Conservation (phyloP, 1,140 invertebrate genomes). For the Ceratina calcarata region DNA sequence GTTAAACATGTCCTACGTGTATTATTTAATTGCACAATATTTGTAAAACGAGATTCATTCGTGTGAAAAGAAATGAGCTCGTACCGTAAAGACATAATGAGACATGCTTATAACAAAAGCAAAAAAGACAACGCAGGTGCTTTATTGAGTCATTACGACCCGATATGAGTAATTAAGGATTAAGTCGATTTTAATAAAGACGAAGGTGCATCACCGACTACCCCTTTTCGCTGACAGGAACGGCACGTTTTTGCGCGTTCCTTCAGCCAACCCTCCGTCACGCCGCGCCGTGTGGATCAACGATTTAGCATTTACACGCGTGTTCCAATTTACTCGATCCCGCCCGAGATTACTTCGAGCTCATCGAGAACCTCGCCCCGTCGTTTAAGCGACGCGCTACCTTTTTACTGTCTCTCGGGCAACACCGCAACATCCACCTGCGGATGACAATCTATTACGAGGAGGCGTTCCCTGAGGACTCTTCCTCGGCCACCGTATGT, state of each 20-base stretch:
- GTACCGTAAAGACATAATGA: no score
- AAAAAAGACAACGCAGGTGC: no score
- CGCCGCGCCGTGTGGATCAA: no score
- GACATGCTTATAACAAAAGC: no score
- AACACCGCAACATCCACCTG: slow-evolving; percentile 41
- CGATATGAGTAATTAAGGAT: background rate
- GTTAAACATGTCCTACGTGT: no score
- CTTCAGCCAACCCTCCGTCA: background rate
- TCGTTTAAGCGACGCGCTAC: slow-evolving; percentile 27
- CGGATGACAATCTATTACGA: slow-evolving; percentile 60
- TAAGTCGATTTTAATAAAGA: background rate
- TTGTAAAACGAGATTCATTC: no score
- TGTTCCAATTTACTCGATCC: slow-evolving; percentile 24
- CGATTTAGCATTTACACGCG: slow-evolving; percentile 19
- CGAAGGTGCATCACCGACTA: background rate
- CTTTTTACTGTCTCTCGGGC: slow-evolving; percentile 34
- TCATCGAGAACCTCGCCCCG: slow-evolving; percentile 28
- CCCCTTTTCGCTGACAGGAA: background rate
- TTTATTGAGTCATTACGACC: no score
- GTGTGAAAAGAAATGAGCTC: no score
- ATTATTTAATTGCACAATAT: no score
- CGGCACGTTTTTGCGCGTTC: background rate
- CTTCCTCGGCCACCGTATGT: slow-evolving; percentile 33
- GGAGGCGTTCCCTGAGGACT: slow-evolving; percentile 53
- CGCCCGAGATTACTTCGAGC: slow-evolving; percentile 15